Evolutionary conservation across 2,797 vertebrate species (phyloP).

Genomic region (Galaxias olidus): DNA sequence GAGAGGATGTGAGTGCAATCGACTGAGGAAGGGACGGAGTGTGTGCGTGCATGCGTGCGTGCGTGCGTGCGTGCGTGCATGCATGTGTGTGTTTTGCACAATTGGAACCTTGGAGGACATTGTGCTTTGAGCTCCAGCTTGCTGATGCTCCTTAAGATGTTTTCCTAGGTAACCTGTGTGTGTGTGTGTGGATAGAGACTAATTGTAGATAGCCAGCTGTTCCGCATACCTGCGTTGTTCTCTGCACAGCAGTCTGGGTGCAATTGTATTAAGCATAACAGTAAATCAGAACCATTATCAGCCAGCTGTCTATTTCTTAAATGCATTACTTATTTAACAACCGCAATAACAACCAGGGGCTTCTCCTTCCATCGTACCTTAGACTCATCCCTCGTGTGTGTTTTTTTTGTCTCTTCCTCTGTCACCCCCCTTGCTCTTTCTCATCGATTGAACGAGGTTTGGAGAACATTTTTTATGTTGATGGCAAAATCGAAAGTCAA

Average conservation of each 20-base stretch:
- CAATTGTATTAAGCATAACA: not conserved
- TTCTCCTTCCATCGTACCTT: not conserved
- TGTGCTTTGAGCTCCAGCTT: no score
- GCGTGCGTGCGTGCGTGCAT: not conserved
- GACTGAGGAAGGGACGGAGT: not conserved
- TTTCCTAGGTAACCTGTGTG: no score
- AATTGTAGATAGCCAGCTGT: no score
- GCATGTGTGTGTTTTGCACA: not conserved
- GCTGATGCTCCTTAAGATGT: no score
- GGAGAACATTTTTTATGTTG: not conserved
- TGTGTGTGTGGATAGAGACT: no score
- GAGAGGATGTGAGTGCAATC: not conserved
- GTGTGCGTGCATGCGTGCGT: not conserved
- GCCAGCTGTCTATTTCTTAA: not conserved
- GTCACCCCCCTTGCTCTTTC: not conserved
- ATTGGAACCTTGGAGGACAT: not conserved
- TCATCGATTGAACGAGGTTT: not conserved
- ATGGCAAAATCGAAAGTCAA: slow-evolving; percentile 6
- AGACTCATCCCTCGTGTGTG: no score
- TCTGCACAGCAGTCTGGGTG: not conserved
- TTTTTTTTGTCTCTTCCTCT: not conserved
- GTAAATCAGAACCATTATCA: slow-evolving; percentile 2
- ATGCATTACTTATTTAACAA: slow-evolving; percentile 1
- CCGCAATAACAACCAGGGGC: not conserved
- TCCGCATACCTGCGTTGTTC: no score